phyloP scores from a whole-genome alignment of 2,888 invertebrate species.

The Coenonympha glycerion region DNA sequence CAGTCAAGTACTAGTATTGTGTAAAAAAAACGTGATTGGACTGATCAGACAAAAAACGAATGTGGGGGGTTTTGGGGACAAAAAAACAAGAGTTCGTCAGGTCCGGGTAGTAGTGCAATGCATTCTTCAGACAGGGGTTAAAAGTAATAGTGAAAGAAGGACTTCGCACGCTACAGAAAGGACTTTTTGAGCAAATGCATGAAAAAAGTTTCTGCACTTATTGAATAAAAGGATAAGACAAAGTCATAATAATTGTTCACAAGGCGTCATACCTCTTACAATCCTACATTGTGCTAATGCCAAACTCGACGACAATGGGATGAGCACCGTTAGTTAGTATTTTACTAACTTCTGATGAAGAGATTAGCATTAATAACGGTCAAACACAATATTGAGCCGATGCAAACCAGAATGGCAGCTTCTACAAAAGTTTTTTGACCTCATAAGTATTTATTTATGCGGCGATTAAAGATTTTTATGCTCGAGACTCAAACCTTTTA shows the following conservation, averaged over 20 bases:
- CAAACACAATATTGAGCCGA: conserved; percentile 23
- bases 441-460: conserved; percentile 26
- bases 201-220: too few relatives aligned
- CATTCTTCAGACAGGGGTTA: too few relatives aligned
- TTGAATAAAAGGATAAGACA: too few relatives aligned
- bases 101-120: too few relatives aligned
- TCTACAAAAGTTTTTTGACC: conserved; percentile 39
- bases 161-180: too few relatives aligned
- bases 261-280: not conserved
- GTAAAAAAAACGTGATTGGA: too few relatives aligned
- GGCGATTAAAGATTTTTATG: not conserved
- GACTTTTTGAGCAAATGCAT: too few relatives aligned
- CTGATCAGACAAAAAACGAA: too few relatives aligned
- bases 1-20: too few relatives aligned
- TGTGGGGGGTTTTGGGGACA: too few relatives aligned
- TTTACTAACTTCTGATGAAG: conserved; percentile 12
- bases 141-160: too few relatives aligned
- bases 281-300: conserved; percentile 2
- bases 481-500: not conserved
- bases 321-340: conserved; percentile 19
- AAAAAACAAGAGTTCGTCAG: too few relatives aligned
- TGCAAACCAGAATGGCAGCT: conserved; percentile 27
- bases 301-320: conserved; percentile 18
- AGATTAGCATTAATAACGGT: conserved; percentile 28
- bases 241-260: not conserved